Conservation (phyloP, 2,113 vertebrate genomes). For the Dinomys branickii region DNA sequence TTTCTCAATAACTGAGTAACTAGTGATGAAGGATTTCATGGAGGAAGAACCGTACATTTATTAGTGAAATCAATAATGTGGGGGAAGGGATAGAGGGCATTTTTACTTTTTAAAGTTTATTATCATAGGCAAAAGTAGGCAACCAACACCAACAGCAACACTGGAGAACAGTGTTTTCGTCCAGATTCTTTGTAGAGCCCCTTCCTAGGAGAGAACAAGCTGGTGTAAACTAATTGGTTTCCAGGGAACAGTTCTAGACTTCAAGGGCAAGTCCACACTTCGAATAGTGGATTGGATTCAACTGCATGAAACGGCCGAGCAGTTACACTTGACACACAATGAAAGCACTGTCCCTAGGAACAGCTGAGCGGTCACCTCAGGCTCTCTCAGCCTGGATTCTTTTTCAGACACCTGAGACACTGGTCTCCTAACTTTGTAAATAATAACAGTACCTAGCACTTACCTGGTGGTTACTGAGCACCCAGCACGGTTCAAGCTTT, state of each 20-base stretch:
- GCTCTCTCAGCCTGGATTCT: not conserved
- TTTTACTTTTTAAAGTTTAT: not conserved
- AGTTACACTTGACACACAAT: rapidly evolving
- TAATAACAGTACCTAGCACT: not conserved
- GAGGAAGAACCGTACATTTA: not conserved
- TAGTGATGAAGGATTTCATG: not conserved
- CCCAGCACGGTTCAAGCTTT: not conserved
- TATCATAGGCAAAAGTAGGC: not conserved
- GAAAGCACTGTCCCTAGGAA: not conserved
- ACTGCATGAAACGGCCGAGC: not conserved
- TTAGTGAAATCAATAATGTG: not conserved
- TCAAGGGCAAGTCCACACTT: not conserved
- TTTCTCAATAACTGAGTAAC: not conserved
- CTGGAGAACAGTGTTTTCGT: not conserved
- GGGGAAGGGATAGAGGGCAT: not conserved
- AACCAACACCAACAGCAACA: no score
- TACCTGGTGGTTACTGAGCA: not conserved
- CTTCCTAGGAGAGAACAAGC: not conserved
- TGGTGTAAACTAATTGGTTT: not conserved
- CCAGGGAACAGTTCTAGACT: not conserved
- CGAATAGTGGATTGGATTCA: not conserved
- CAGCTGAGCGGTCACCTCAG: not conserved
- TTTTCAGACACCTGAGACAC: not conserved
- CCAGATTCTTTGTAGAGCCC: not conserved
- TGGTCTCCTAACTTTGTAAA: not conserved